A percentile compares a stretch with the other conserved stretches of the same genome.
These are phyloP conservation scores for Micromesistius poutassou DNA, from an alignment of 2,797 vertebrate species.

Conservation along the genomic window DNA sequence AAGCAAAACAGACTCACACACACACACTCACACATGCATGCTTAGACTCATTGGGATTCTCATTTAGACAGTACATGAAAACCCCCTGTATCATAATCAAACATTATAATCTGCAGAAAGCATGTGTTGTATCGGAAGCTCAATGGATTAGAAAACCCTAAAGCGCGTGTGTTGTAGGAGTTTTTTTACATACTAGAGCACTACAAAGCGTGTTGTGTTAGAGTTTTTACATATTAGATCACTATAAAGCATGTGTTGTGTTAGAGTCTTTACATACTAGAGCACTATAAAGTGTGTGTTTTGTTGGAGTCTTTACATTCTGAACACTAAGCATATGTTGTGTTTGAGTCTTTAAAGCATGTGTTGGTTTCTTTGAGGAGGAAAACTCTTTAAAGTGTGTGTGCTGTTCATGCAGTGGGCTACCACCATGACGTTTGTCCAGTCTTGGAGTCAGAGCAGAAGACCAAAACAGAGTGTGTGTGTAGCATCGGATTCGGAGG, in stretches of 20 bases:
- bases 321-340: background rate
- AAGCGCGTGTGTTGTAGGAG: background rate
- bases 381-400: no score
- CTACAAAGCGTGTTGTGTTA: background rate
- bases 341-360: no score
- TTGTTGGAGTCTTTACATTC: background rate
- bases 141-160: background rate
- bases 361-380: no score
- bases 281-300: background rate
- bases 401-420: no score
- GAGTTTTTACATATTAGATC: background rate
- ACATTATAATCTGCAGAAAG: background rate
- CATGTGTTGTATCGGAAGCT: background rate
- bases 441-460: background rate
- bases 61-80: background rate
- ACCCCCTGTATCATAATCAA: background rate
- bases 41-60: background rate
- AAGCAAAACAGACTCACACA: background rate
- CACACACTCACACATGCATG: conserved; percentile 23
- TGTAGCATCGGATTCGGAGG: background rate
- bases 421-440: no score
- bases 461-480: background rate
- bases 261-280: background rate
- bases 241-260: background rate
- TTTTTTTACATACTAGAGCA: background rate